A percentile compares a stretch with the other conserved stretches of the same genome.
phyloP scores from a whole-genome alignment of 2,797 vertebrate genomes.

The Petrocephalus schoutedeni region DNA sequence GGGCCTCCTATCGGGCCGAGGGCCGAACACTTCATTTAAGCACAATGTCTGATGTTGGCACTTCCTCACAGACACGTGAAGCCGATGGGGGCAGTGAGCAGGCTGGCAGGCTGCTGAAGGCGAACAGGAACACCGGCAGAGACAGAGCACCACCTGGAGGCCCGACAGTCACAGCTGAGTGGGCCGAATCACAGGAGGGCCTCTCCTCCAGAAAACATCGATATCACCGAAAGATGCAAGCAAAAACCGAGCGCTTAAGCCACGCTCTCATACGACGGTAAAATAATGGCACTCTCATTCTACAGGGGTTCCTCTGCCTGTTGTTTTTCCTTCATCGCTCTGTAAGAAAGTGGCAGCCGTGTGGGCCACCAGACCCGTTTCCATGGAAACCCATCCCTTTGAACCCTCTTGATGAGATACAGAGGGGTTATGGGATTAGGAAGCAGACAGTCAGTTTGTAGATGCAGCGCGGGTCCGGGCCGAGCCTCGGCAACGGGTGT shows the following conservation, averaged over 20 bases:
- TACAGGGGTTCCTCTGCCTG: neutral
- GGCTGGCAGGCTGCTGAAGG: neutral
- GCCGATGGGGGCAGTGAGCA: neutral
- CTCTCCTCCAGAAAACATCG: neutral
- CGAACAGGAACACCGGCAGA: neutral
- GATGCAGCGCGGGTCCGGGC: conserved; percentile 41
- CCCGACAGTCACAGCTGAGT: neutral
- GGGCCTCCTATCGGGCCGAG: neutral
- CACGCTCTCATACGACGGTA: neutral
- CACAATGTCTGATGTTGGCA: neutral
- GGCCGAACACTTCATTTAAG: neutral
- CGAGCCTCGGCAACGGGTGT: conserved; percentile 30
- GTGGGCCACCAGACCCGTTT: conserved; percentile 26
- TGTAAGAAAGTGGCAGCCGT: conserved; percentile 20
- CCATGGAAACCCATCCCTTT: conserved; percentile 35
- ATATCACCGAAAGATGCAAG: neutral
- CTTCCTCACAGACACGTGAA: neutral
- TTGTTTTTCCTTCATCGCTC: conserved; percentile 12
- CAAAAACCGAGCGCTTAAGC: neutral
- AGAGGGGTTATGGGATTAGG: conserved; percentile 42
- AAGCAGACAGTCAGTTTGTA: conserved; percentile 41
- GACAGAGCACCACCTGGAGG: neutral
- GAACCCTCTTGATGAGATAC: conserved; percentile 44
- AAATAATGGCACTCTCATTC: neutral
- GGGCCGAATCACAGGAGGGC: neutral